Evolutionary conservation across 2,797 vertebrate genomes (phyloP).

Genomic region (Brachyrhaphis roseni): DNA sequence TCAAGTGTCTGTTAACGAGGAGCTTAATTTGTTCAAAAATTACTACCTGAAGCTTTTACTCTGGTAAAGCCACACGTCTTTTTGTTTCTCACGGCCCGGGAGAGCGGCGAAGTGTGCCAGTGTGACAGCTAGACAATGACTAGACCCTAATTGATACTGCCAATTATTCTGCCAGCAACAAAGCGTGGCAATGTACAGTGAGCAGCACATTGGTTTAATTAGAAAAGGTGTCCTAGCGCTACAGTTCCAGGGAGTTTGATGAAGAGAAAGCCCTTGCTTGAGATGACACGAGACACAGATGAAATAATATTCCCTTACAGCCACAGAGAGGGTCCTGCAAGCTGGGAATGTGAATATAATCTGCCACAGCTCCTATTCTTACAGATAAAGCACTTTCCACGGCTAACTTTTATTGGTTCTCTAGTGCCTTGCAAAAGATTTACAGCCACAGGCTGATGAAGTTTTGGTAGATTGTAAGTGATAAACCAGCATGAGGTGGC

Average conservation of each 20-base stretch:
- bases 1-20: constrained; percentile 19
- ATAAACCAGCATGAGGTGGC: background rate
- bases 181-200: constrained; percentile 58
- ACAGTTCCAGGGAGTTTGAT: constrained; percentile 46
- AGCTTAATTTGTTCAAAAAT: constrained; percentile 32
- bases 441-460: background rate
- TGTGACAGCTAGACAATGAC: constrained; percentile 58
- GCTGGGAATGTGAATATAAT: constrained; percentile 5
- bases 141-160: constrained; percentile 73
- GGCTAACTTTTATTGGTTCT: constrained; percentile 34
- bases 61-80: constrained; percentile 27
- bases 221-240: constrained; percentile 48
- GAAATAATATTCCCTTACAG: constrained; percentile 29
- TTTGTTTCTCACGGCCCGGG: constrained; percentile 26
- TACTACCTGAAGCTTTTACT: constrained; percentile 10
- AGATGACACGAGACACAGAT: constrained; percentile 36
- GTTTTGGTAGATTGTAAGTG: background rate
- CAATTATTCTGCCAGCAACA: constrained; percentile 71
- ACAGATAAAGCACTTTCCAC: constrained; percentile 7
- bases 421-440: background rate
- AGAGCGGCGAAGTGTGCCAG: constrained; percentile 30
- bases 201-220: constrained; percentile 61
- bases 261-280: constrained; percentile 34
- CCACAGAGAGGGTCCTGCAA: constrained; percentile 7
- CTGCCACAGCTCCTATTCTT: background rate